These are phyloP conservation scores for Champsocephalus gunnari DNA, from an alignment of 2,797 vertebrate genomes.

Conservation along the genomic window DNA sequence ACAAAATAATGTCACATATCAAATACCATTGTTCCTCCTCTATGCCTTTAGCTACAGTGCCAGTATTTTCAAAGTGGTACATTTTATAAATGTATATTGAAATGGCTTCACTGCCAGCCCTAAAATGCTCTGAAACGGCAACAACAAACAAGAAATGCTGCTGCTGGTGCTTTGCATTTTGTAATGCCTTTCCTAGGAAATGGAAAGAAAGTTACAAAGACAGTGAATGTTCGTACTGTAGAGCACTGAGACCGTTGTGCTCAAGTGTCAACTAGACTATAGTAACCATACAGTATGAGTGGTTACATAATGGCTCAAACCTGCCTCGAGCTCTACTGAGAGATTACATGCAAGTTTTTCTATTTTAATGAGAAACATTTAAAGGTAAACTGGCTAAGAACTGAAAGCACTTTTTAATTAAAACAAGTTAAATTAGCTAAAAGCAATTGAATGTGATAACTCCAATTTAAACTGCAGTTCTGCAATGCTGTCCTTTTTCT, in stretches of 20 bases:
- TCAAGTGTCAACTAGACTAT: slow-evolving; percentile 20
- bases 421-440: slow-evolving; percentile 18
- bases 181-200: slow-evolving; percentile 31
- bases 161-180: slow-evolving; percentile 45
- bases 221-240: slow-evolving; percentile 19
- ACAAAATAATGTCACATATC: slow-evolving; percentile 68
- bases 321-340: slow-evolving; percentile 35
- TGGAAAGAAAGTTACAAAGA: slow-evolving; percentile 15
- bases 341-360: slow-evolving; percentile 27
- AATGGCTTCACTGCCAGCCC: slow-evolving; percentile 67
- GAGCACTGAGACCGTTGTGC: slow-evolving; percentile 13
- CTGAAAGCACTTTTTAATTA: slow-evolving; percentile 69
- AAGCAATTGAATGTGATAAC: slow-evolving; percentile 45
- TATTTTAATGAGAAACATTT: slow-evolving; percentile 23
- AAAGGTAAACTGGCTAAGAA: slow-evolving; percentile 19
- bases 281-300: slow-evolving; percentile 29
- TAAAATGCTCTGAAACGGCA: slow-evolving; percentile 56
- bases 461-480: slow-evolving; percentile 28
- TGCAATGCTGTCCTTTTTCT: background rate
- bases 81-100: slow-evolving; percentile 71
- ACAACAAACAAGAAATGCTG: slow-evolving; percentile 41
- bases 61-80: slow-evolving; percentile 71
- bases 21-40: slow-evolving; percentile 66
- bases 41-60: slow-evolving; percentile 75
- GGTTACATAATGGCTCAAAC: slow-evolving; percentile 19